Evolutionary conservation across 2,888 invertebrate genomes (phyloP).

Genomic region (Synergus umbraculus): DNA sequence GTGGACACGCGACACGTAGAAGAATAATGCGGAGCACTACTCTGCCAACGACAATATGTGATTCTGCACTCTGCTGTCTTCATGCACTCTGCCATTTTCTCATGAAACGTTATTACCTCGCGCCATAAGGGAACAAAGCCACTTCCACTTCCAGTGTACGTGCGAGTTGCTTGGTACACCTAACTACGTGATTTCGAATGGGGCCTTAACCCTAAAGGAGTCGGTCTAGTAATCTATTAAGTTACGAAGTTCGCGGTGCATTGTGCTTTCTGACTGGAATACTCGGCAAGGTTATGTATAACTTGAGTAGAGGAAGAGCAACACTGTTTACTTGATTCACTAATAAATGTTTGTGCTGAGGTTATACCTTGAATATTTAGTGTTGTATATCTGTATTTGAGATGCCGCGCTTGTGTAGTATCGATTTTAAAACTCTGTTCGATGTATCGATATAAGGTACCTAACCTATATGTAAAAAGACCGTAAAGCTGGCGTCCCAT

Average conservation of each 20-base stretch:
- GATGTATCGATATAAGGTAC: no score
- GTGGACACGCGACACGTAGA: conserved; percentile 67
- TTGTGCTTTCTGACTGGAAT: conserved; percentile 12
- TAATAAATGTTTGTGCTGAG: not conserved
- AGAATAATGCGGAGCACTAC: conserved; percentile 59
- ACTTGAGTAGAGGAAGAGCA: not conserved
- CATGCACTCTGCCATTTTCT: conserved; percentile 56
- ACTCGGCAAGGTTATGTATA: not conserved
- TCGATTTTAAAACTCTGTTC: no score
- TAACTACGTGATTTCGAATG: conserved; percentile 36
- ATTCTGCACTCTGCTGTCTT: conserved; percentile 54
- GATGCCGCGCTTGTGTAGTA: no score
- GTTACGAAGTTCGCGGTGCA: conserved; percentile 18
- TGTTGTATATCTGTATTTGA: no score
- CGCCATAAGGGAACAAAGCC: conserved; percentile 54
- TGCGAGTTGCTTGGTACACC: conserved; percentile 26
- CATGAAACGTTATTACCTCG: conserved; percentile 56
- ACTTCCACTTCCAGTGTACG: conserved; percentile 47
- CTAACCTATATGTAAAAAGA: no score
- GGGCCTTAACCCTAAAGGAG: conserved; percentile 22
- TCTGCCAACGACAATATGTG: conserved; percentile 48
- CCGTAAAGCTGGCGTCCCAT: no score
- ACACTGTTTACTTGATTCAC: not conserved
- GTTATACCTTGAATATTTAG: conserved; percentile 6
- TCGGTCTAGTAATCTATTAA: conserved; percentile 27